Conservation (phyloP, 1,140 invertebrate species). For the Achatina immaculata region DNA sequence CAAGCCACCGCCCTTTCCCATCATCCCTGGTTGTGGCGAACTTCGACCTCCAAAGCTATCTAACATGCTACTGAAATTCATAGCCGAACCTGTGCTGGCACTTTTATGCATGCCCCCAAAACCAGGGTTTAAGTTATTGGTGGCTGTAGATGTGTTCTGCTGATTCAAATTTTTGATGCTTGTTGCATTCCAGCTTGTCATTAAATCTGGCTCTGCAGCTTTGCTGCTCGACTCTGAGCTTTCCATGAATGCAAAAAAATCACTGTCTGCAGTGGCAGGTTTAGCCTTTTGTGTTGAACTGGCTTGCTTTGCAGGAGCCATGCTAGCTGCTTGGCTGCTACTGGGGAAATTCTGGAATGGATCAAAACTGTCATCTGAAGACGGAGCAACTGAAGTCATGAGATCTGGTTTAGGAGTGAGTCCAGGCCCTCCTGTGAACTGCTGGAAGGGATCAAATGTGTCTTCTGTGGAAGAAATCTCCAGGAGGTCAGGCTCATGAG, state of each 20-base stretch:
- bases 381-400: conserved; percentile 24
- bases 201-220: conserved; percentile 53
- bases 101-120: conserved; percentile 46
- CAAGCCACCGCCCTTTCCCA: conserved; percentile 26
- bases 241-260: conserved; percentile 60
- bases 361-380: conserved; percentile 51
- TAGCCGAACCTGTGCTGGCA: conserved; percentile 44
- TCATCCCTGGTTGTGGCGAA: conserved; percentile 33
- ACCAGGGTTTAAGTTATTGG: conserved; percentile 24
- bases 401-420: conserved; percentile 14
- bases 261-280: conserved; percentile 40
- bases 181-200: conserved; percentile 63
- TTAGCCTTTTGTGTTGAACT: neutral
- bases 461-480: conserved; percentile 17
- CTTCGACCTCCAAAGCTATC: conserved; percentile 3
- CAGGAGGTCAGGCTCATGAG: conserved; percentile 27
- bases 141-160: conserved; percentile 29
- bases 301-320: neutral
- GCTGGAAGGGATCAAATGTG: conserved; percentile 56
- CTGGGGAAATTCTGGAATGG: conserved; percentile 53
- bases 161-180: conserved; percentile 39
- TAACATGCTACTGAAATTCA: conserved; percentile 40
- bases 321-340: conserved; percentile 16
- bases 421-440: conserved; percentile 8
- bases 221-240: conserved; percentile 14